Percentiles rank a stretch among this genome's conserved stretches.
Evolutionary conservation across 2,113 vertebrate species (phyloP).

Genomic region (Anoplopoma fimbria): DNA sequence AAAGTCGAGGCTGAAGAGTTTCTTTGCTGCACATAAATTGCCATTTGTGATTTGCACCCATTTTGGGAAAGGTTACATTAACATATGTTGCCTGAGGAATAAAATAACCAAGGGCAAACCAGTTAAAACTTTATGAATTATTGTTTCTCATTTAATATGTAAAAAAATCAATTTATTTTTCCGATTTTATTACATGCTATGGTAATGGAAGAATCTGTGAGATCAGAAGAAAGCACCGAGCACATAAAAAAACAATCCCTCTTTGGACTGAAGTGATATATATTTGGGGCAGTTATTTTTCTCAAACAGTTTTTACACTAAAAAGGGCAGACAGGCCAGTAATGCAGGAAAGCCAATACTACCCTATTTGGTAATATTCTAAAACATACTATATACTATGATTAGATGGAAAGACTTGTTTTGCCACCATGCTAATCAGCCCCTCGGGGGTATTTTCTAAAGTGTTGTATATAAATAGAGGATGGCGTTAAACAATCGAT

Average conservation of each 20-base stretch:
- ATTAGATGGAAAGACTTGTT: neutral
- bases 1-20: neutral
- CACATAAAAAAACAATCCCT: no score
- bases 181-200: neutral
- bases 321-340: no score
- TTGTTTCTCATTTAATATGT: neutral
- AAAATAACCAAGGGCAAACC: conserved; percentile 20
- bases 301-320: no score
- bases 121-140: neutral
- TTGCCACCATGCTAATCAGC: neutral
- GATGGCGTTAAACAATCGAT: conserved; percentile 5
- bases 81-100: conserved; percentile 31
- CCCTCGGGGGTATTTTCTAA: neutral
- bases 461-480: neutral
- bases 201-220: neutral
- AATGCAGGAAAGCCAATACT: no score
- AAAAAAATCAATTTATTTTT: neutral
- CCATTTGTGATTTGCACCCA: conserved; percentile 14
- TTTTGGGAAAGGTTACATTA: conserved; percentile 24
- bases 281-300: neutral
- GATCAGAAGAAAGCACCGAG: neutral
- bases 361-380: no score
- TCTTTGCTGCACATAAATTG: conserved; percentile 19
- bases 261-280: neutral
- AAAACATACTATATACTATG: no score